Evolutionary conservation across 2,888 invertebrate species (phyloP).

Genomic region (Xylota segnis): DNA sequence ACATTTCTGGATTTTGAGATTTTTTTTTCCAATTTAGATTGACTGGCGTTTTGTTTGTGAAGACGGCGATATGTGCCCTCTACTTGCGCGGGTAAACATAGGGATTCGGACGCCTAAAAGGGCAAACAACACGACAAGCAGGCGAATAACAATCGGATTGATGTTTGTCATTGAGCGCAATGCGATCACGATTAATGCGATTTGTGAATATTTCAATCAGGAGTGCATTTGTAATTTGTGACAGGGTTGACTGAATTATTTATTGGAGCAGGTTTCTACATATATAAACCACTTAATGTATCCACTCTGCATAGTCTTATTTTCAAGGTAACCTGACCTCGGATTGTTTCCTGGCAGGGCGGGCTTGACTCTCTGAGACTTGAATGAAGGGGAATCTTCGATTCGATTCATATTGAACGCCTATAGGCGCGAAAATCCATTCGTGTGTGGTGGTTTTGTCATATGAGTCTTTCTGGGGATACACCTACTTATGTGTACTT

Average conservation of each 20-base stretch:
- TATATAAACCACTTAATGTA: too few species aligned
- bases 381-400: too few species aligned
- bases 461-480: too few species aligned
- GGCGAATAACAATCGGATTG: constrained; percentile 23
- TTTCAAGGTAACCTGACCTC: too few species aligned
- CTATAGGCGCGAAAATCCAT: too few species aligned
- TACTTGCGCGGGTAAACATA: constrained; percentile 20
- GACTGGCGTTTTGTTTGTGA: constrained; percentile 43
- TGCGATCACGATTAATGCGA: constrained; percentile 31
- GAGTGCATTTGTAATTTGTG: neutral
- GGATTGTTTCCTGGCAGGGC: too few species aligned
- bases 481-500: too few species aligned
- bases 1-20: constrained; percentile 44
- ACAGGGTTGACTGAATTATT: neutral
- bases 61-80: neutral
- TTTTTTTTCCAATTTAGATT: constrained; percentile 27
- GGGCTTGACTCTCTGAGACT: too few species aligned
- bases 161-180: constrained; percentile 43
- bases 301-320: too few species aligned
- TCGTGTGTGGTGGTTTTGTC: too few species aligned
- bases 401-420: too few species aligned
- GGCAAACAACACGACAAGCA: constrained; percentile 33
- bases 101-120: constrained; percentile 35
- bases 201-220: constrained; percentile 34
- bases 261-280: too few species aligned